phyloP scores from a whole-genome alignment of 1,140 invertebrate genomes.

The Cydia fagiglandana region DNA sequence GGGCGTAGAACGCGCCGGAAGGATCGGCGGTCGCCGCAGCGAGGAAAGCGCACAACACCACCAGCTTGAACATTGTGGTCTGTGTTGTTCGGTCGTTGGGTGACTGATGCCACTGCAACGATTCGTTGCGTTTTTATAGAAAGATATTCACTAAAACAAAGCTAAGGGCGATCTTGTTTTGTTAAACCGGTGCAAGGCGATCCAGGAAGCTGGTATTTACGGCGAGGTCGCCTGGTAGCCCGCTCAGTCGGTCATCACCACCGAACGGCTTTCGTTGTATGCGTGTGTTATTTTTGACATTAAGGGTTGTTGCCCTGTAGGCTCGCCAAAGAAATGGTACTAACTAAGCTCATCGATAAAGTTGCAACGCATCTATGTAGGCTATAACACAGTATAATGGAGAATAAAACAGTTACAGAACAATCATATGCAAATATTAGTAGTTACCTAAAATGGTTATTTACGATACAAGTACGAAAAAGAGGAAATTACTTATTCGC shows the following conservation, averaged over 20 bases:
- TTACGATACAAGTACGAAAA: too few species aligned
- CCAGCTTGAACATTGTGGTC: conserved; percentile 80
- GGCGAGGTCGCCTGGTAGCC: conserved; percentile 59
- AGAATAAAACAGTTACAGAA: too few species aligned
- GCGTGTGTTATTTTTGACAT: not conserved
- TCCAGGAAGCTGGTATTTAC: conserved; percentile 73
- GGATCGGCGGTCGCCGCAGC: conserved; percentile 73
- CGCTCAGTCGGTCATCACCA: conserved; percentile 58
- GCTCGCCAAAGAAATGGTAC: not conserved
- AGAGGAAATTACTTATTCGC: too few species aligned
- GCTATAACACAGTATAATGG: too few species aligned
- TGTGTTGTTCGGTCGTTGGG: conserved; percentile 62
- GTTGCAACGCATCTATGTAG: not conserved
- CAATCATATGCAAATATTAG: too few species aligned
- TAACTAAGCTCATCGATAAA: not conserved
- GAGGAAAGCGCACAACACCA: conserved; percentile 80
- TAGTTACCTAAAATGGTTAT: too few species aligned
- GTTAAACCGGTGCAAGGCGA: conserved; percentile 67
- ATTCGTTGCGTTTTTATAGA: conserved; percentile 68
- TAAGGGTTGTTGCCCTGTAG: not conserved
- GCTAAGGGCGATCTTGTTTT: conserved; percentile 67
- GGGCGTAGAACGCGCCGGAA: conserved; percentile 42
- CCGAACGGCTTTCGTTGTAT: conserved; percentile 38
- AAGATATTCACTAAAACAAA: conserved; percentile 57
- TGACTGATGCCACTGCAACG: conserved; percentile 64